Conservation (phyloP, 2,113 vertebrate species). For the Nycticebus coucang region DNA sequence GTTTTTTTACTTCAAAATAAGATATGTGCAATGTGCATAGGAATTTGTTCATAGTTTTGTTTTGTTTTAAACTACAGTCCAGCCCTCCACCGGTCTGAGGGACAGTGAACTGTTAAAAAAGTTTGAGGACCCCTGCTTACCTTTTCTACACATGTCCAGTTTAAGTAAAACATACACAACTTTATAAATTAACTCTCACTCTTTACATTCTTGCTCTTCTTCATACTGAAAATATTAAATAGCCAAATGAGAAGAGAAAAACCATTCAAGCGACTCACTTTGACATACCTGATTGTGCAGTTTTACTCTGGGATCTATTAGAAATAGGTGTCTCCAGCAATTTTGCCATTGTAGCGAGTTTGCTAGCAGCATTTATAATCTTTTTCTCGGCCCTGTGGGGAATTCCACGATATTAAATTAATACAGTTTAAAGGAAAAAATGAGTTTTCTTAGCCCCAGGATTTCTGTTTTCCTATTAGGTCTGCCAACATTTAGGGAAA, state of each 20-base stretch:
- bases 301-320: conserved; percentile 81
- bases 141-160: neutral
- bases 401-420: conserved; percentile 72
- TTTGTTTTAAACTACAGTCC: no score
- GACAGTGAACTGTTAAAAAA: no score
- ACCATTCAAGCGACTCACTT: neutral
- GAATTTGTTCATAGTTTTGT: no score
- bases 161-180: neutral
- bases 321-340: conserved; percentile 91
- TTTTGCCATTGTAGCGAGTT: conserved; percentile 95
- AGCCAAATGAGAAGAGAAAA: neutral
- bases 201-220: neutral
- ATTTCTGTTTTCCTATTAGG: conserved; percentile 44
- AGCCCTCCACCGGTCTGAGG: no score
- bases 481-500: conserved; percentile 28
- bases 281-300: conserved; percentile 75
- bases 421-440: conserved; percentile 29
- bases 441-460: neutral
- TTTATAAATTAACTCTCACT: neutral
- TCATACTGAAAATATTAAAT: neutral
- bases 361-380: conserved; percentile 95
- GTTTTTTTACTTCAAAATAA: no score
- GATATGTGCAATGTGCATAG: no score
- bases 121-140: no score
- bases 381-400: conserved; percentile 93